A percentile compares a stretch with the other conserved stretches of the same genome.
Conservation (phyloP, 1,140 invertebrate species). For the Drosophila paulistorum region DNA sequence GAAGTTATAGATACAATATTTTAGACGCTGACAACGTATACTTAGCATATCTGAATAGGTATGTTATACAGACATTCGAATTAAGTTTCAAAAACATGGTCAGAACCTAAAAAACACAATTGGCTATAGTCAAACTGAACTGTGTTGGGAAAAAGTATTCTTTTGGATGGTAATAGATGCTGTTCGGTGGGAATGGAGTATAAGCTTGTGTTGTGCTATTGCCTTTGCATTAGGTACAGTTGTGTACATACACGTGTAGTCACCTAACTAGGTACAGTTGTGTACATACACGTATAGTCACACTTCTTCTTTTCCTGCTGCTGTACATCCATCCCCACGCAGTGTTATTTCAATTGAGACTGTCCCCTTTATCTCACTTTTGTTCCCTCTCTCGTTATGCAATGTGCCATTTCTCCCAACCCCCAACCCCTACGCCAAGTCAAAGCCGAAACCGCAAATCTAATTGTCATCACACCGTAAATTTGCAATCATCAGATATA, state of each 20-base stretch:
- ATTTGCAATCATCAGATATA: conserved; percentile 71
- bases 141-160: too few relatives aligned
- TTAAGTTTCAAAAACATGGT: too few relatives aligned
- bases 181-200: too few relatives aligned
- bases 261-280: neutral
- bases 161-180: too few relatives aligned
- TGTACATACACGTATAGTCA: neutral
- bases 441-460: conserved; percentile 19
- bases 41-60: too few relatives aligned
- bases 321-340: too few relatives aligned
- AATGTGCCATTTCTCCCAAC: neutral
- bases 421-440: neutral
- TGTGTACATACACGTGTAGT: neutral
- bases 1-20: too few relatives aligned
- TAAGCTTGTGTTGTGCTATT: too few relatives aligned
- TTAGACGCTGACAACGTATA: too few relatives aligned
- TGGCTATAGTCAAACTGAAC: too few relatives aligned
- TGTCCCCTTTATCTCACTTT: conserved; percentile 12
- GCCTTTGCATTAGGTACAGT: neutral
- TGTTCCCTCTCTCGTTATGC: conserved; percentile 24
- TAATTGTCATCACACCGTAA: conserved; percentile 77
- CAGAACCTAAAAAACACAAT: too few relatives aligned
- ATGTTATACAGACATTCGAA: too few relatives aligned
- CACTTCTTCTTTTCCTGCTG: neutral
- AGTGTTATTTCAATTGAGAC: neutral